Evolutionary conservation across 2,888 invertebrate species (phyloP).

Genomic region (Holacanthella duospinosa): DNA sequence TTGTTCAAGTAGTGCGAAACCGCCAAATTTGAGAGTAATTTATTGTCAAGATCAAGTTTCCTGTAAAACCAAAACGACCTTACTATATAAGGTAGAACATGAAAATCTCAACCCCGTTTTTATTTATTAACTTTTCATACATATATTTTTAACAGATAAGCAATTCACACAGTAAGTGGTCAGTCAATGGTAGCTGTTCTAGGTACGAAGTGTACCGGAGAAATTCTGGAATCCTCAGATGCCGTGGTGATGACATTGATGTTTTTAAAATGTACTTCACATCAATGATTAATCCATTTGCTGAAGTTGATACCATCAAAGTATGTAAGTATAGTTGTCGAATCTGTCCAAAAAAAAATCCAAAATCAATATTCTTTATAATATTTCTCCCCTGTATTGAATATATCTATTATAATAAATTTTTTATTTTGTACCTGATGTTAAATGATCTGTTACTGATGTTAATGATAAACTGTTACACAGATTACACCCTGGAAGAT

Average conservation of each 20-base stretch:
- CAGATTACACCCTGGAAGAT: conserved; percentile 27
- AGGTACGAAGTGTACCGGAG: conserved; percentile 13
- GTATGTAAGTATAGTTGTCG: background rate
- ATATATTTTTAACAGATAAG: background rate
- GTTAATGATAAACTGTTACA: no score
- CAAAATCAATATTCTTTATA: no score
- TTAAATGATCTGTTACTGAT: no score
- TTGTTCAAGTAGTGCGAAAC: conserved; percentile 29
- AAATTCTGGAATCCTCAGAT: conserved; percentile 32
- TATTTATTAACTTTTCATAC: background rate
- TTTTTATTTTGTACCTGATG: no score
- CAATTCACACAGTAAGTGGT: background rate
- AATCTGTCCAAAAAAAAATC: no score
- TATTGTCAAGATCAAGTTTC: conserved; percentile 32
- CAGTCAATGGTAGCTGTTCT: conserved; percentile 16
- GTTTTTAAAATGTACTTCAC: conserved; percentile 29
- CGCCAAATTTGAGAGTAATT: conserved; percentile 28
- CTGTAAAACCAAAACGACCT: conserved; percentile 27
- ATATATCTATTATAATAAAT: no score
- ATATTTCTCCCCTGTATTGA: no score
- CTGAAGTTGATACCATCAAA: background rate
- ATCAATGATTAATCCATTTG: background rate
- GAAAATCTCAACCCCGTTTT: background rate
- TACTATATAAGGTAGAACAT: conserved; percentile 22
- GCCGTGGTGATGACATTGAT: conserved; percentile 36